Evolutionary conservation across 2,113 vertebrate genomes (phyloP), one percentile per base, ranked within the genome.

Genomic region (Cephalopholis sonnerati): DNA sequence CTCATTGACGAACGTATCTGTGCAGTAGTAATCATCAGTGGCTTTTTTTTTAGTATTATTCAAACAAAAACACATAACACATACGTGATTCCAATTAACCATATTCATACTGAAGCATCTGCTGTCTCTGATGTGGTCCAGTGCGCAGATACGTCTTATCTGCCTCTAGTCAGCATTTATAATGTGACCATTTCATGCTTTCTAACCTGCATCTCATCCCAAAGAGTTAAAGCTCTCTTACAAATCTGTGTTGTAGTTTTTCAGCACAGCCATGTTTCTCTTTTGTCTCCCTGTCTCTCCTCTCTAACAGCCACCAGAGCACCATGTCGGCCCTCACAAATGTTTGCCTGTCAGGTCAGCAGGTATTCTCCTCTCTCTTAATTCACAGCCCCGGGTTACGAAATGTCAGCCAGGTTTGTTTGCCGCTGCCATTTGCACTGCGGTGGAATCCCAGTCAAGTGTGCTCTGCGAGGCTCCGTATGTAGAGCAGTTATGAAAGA

Each of bases 401-500:
- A 87, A 90, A 87, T 88, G 81, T 87, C 84, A 92, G 74, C 79
- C 83, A 41, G 83, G 79, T 89, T 85, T 92, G 86, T 89, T 86
- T 87, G 85, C 78, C 25, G 67, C 67, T 84, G 84, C 87, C 83
- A 86, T 89, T 90, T 85, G 80, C 89, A 84, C 77, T 85, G 57
- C 22, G 24, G 79, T 68, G 83, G 74, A 90, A 84, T 76, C 36
- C 84, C 72, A 87, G 86, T 82, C 78, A 73, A 84, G 85, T 29
- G 32, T 79, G 12, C 54, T 78, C 65, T 57, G 59, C 72, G 25
- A 73, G 84, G 63, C 82, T 86, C 74, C 73, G 46, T 91, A 94
- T 93, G 91, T 92, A 81, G 93, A 89, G 86, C 93, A 91, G 92
- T 93, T 93, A 93, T 77, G 88, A 93, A 93, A 92, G 82, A 82